A percentile compares a stretch with the other conserved stretches of the same genome.
Evolutionary conservation across 2,888 invertebrate species (phyloP).

Genomic region (Chloroclystis v-ata): DNA sequence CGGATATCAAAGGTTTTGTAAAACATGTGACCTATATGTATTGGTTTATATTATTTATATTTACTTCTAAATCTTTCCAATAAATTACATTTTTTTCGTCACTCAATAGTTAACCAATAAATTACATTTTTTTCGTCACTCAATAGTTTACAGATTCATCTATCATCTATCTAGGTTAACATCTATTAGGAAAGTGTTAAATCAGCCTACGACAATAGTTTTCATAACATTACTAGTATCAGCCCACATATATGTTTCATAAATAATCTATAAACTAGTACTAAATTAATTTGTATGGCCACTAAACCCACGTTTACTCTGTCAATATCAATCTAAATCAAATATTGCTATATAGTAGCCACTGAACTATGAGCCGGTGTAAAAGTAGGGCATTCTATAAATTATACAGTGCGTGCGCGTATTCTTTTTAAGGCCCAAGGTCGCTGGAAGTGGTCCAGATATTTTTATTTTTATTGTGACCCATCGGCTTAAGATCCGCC

Average conservation of each 20-base stretch:
- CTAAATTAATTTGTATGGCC: too few species aligned
- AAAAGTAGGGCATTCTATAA: slow-evolving; percentile 65
- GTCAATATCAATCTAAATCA: slow-evolving; percentile 25
- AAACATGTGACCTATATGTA: slow-evolving; percentile 21
- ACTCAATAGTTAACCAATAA: not conserved
- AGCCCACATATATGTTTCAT: not conserved
- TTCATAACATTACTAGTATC: slow-evolving; percentile 8
- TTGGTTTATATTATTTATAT: slow-evolving; percentile 4
- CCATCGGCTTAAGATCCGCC: slow-evolving; percentile 37
- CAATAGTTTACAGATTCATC: not conserved
- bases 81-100: not conserved
- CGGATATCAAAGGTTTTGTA: slow-evolving; percentile 19
- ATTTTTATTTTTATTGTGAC: slow-evolving; percentile 44
- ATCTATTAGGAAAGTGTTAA: slow-evolving; percentile 12
- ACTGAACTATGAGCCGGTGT: slow-evolving; percentile 29
- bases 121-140: not conserved
- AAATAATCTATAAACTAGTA: not conserved
- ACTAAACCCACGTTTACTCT: slow-evolving; percentile 22
- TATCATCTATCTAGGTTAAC: slow-evolving; percentile 3
- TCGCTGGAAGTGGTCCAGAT: slow-evolving; percentile 72
- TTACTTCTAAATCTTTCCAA: not conserved
- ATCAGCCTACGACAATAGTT: slow-evolving; percentile 19
- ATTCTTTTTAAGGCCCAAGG: slow-evolving; percentile 65
- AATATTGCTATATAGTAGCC: slow-evolving; percentile 25
- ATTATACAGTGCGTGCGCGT: slow-evolving; percentile 52